Evolutionary conservation across 1,140 invertebrate species (phyloP), one percentile per base, ranked within the genome.

Genomic region (Magallana ariakensis): DNA sequence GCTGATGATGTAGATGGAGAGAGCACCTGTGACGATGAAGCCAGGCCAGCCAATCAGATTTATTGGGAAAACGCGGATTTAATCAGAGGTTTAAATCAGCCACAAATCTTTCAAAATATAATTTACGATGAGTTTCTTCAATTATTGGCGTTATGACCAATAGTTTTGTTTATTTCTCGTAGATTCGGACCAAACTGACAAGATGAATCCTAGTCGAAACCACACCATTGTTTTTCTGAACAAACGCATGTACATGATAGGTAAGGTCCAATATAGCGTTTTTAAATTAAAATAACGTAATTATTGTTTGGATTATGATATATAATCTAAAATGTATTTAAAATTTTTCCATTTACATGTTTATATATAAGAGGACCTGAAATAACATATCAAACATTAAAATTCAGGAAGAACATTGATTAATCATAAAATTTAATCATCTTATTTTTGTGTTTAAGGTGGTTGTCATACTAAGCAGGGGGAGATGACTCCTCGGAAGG

Each of bases 391-490:
- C 5, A 4, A 46, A 46, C 33, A 46, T 46, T 46, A 46, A 46
- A 46, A 46, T 46, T 46, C 33, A 46, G 3, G 5, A 5, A 46
- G 33, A 46, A 46, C 33, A 46, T 46, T 5, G 33, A 46, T 4
- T 46, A 46, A 46, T 46, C 33, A 46, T 46, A 46, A 46, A 46
- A 46, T 46, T 4, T 46, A 5, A 46, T 46, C 33, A 4, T 46
- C 33, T 46, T 5, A 10, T 33, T 13, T n/a, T 75, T 26, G 26
- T 60, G 5, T 83, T 83, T 2, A 22, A 88, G 87, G 87, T 81
- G 87, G 87, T 4, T 75, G 22, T 75, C 8, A 46, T 46, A 58
- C 54, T 46, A 86, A 13, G 58, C 84, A 26, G 55, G 81, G 53
- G 13, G 81, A 53, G 55, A 66, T 15, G 33, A 54, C 11, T 55